A percentile compares a stretch with the other conserved stretches of the same genome.
Conservation (phyloP, 2,113 vertebrate genomes). For the Hypocryptadius cinnamomeus region DNA sequence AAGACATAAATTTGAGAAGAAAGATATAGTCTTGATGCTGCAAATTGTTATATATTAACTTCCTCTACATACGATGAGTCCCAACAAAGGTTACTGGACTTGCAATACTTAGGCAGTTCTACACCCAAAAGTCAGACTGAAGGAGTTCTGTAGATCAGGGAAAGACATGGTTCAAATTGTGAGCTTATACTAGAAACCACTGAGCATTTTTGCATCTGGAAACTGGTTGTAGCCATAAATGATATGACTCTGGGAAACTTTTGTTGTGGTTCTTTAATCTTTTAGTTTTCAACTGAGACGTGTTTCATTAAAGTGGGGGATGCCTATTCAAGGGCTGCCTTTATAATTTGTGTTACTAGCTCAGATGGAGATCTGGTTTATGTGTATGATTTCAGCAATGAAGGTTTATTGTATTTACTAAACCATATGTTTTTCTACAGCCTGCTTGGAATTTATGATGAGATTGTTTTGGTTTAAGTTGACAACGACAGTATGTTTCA, state of each 20-base stretch:
- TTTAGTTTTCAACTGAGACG: conserved; percentile 61
- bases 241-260: conserved; percentile 37
- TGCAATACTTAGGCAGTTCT: not conserved
- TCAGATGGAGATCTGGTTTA: conserved; percentile 65
- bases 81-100: not conserved
- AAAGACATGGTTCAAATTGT: not conserved
- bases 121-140: not conserved
- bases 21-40: not conserved
- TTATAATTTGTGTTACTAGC: conserved; percentile 54
- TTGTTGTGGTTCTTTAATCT: conserved; percentile 68
- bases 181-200: not conserved
- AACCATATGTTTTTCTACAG: conserved; percentile 57
- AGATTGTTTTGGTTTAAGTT: conserved; percentile 65
- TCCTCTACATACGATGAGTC: not conserved
- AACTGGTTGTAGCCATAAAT: conserved; percentile 26
- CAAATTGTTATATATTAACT: not conserved
- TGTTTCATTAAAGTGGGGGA: conserved; percentile 70
- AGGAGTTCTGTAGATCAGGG: not conserved
- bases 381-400: conserved; percentile 25
- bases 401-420: conserved; percentile 57
- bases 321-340: conserved; percentile 59
- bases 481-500: conserved; percentile 63
- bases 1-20: not conserved
- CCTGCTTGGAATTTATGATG: conserved; percentile 59
- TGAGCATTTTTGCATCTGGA: conserved; percentile 41